Base-by-base conservation (phyloP, 2,888 invertebrate genomes). In the Epinotia bilunana region DNA sequence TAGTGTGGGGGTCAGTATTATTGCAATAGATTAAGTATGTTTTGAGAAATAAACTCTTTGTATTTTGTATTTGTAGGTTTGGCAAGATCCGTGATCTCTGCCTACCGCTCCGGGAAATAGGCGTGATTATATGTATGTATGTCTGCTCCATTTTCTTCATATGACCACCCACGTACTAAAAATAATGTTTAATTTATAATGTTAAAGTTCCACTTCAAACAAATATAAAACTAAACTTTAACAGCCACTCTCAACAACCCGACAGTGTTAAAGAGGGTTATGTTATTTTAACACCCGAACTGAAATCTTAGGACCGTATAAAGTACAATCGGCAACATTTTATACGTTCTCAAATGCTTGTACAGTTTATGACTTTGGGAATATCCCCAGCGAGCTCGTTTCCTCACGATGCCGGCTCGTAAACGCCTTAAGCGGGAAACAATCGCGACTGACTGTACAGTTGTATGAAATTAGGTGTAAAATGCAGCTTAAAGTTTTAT, bases 271-370 rank as follows among this genome's bases (percentile, higher is more conserved):
- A 69, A 58, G 58, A n/a, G 12, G 60, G 53, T 65, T 58, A 57
- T 55, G n/a, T 12, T 57, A 33, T 63, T 74, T 69, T 69, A 57
- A 69, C 43, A 43, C 28, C 6, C 57, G 0, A 43, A 69, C 49
- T 58, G 63, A 74, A 74, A 64, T 74, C 74, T 74, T 58, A 57
- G 39, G n/a, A 58, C 69, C 63, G 28, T 58, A 64, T 72, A 64
- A 72, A 49, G 65, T 70, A 74, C 63, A 70, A 39, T 70, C 58
- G 49, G 74, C 74, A 63, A 74, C 69, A 58, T 70, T 74, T 74
- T 74, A 72, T 72, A 70, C 53, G 58, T 33, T 20, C 18, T 46
- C 57, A 23, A 72, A 63, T 55, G 72, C 55, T 72, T 63, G 72
- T 64, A 57, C 23, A 53, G 33, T 74, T 74, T 74, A 74, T 64